A percentile compares a stretch with the other conserved stretches of the same genome.
phyloP scores from a whole-genome alignment of 2,888 invertebrate genomes.

The Mythimna albipuncta region DNA sequence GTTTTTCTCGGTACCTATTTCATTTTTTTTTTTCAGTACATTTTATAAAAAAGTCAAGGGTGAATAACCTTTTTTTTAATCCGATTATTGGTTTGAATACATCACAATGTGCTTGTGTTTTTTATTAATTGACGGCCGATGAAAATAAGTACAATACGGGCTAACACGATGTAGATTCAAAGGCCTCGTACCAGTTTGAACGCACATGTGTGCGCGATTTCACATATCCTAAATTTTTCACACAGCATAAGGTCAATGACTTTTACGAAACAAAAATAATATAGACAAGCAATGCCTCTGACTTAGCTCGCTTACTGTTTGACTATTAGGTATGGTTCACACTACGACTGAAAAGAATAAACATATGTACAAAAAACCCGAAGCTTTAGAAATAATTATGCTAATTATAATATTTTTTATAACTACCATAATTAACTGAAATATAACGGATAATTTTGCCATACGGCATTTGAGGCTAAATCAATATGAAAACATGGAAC shows the following conservation, averaged over 20 bases:
- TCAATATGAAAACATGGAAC: background rate
- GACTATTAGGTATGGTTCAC: conserved; percentile 2
- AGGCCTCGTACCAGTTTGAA: conserved; percentile 43
- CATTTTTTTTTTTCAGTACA: too few relatives aligned
- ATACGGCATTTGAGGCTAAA: background rate
- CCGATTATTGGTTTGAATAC: background rate
- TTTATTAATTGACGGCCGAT: conserved; percentile 22
- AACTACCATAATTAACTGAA: too few relatives aligned
- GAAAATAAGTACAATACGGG: conserved; percentile 27
- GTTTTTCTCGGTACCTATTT: background rate
- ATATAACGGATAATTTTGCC: too few relatives aligned
- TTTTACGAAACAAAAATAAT: conserved; percentile 32
- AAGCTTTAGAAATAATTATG: background rate
- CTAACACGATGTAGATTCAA: conserved; percentile 37
- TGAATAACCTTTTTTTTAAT: background rate
- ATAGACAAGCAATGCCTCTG: conserved; percentile 10
- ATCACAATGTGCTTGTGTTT: conserved; percentile 15
- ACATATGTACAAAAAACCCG: background rate
- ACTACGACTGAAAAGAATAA: conserved; percentile 6
- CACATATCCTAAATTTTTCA: conserved; percentile 37
- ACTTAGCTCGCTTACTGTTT: background rate
- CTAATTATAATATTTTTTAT: background rate
- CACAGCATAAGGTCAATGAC: conserved; percentile 43
- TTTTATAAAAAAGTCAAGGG: background rate
- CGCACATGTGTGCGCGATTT: conserved; percentile 39